Evolutionary conservation across 2,113 vertebrate genomes (phyloP), one percentile per base, ranked within the genome.

Genomic region (Fregetta grallaria): DNA sequence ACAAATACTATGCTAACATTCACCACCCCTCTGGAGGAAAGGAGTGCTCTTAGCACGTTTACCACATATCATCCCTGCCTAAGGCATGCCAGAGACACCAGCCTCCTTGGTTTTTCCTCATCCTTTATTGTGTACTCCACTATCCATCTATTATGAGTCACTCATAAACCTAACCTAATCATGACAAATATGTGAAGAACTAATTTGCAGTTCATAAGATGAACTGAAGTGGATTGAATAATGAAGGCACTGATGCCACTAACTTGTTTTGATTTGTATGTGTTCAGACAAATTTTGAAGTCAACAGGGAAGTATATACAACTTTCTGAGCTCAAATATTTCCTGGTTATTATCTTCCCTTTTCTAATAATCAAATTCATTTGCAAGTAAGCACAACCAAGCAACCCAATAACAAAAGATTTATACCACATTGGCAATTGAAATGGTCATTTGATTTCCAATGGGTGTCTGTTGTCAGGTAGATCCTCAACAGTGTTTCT

Each of bases 201-300:
- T 92, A 71, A 94, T 94, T 79, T 76, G 58, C 72, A 71, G 68
- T 83, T 93, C 72, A 45, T 68, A 77, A 86, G 7, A 86, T 38
- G 56, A 90, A 71, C 32, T 44, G 65, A 93, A 94, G 45, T 78
- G 30, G 40, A 67, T 77, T 86, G 78, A 95, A 65, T 92, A 78
- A 88, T 62, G 68, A 95, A 90, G 73, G 44, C 40, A 72, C 53
- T 53, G 73, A 66, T 82, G 62, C 73, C 73, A 47, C 50, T 88
- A 70, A 79, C 77, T 74, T 89, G 79, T 79, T 96, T 95, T 85
- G 63, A 94, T 96, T 90, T 96, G 36, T 82, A 77, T 88, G 23
- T 72, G 59, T 92, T 97, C 82, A 93, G 86, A 67, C 45, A 88
- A 7, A 86, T 90, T 92, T 84, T 72, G 59, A 91, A 92, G 52